A percentile compares a stretch with the other conserved stretches of the same genome.
Conservation (phyloP, 2,888 invertebrate species). For the Sminthurides aquaticus region DNA sequence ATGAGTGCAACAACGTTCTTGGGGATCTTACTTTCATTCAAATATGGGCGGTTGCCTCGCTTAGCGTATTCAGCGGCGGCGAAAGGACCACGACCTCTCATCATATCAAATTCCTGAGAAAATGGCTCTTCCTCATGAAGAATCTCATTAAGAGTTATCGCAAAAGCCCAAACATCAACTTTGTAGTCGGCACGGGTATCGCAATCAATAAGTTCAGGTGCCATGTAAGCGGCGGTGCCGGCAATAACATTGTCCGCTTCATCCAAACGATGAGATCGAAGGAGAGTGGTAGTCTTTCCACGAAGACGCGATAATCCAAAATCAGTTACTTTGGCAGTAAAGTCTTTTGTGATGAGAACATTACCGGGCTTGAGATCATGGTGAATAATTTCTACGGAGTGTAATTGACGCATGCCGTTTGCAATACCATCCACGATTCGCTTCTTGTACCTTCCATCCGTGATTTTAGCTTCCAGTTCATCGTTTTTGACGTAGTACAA, state of each 20-base stretch:
- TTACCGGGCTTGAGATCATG: conserved; percentile 25
- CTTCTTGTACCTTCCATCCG: conserved; percentile 24
- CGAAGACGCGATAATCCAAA: conserved; percentile 20
- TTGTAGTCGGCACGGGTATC: background rate
- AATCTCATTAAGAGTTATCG: conserved; percentile 24
- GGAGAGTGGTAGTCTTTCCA: conserved; percentile 13
- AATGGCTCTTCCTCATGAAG: conserved; percentile 25
- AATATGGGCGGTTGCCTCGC: conserved; percentile 17
- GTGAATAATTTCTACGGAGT: conserved; percentile 23
- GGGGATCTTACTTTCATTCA: conserved; percentile 6
- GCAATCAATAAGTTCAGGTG: conserved; percentile 19
- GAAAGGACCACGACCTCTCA: conserved; percentile 16
- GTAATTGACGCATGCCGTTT: conserved; percentile 23
- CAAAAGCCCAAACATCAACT: conserved; percentile 24
- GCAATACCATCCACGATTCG: conserved; percentile 16
- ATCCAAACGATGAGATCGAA: conserved; percentile 3
- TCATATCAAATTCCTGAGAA: conserved; percentile 10
- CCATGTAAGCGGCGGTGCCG: conserved; percentile 28
- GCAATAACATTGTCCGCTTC: conserved; percentile 17
- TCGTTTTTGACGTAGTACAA: conserved; percentile 18
- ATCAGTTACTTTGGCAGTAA: conserved; percentile 22
- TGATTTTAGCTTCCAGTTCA: conserved; percentile 18
- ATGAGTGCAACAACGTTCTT: conserved; percentile 6
- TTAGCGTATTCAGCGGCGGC: conserved; percentile 22
- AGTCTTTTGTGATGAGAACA: conserved; percentile 20